Conservation (phyloP, 2,888 invertebrate genomes). For the Acleris cristana region DNA sequence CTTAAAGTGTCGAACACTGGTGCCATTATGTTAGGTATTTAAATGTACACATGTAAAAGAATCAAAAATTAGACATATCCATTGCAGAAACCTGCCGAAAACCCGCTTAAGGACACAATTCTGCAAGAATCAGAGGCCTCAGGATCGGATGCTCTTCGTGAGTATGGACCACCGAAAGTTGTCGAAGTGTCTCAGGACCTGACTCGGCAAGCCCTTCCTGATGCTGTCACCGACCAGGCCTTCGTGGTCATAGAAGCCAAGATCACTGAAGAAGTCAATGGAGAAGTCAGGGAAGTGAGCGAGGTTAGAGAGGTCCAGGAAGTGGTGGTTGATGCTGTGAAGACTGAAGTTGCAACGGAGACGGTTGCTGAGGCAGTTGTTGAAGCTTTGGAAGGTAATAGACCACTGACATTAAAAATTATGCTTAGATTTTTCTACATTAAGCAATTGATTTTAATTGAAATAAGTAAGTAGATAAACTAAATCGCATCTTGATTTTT, state of each 20-base stretch:
- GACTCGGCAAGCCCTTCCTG: slow-evolving; percentile 64
- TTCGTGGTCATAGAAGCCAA: slow-evolving; percentile 53
- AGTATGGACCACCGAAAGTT: slow-evolving; percentile 77
- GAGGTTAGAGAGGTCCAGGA: slow-evolving; percentile 28
- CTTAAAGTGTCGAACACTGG: too few species aligned
- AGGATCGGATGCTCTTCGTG: slow-evolving; percentile 75
- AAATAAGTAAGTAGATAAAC: too few species aligned
- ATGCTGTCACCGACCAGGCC: slow-evolving; percentile 59
- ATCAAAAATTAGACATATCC: too few species aligned
- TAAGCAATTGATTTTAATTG: too few species aligned
- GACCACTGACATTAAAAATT: background rate
- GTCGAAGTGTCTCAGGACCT: slow-evolving; percentile 54
- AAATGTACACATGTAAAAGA: too few species aligned
- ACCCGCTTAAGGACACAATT: slow-evolving; percentile 69
- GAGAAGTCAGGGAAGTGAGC: slow-evolving; percentile 17
- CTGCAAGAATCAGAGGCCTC: slow-evolving; percentile 71
- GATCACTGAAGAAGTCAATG: slow-evolving; percentile 37
- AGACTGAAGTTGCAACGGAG: slow-evolving; percentile 41
- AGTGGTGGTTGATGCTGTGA: slow-evolving; percentile 22
- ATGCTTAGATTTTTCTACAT: too few species aligned
- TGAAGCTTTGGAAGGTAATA: slow-evolving; percentile 24
- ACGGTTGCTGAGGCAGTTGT: slow-evolving; percentile 36
- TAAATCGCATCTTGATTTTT: too few species aligned
- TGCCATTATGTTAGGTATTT: too few species aligned
- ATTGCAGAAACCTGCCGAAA: slow-evolving; percentile 69